A percentile compares a stretch with the other conserved stretches of the same genome.
These are phyloP conservation scores for Bombycilla garrulus DNA, from an alignment of 2,113 vertebrate species.

Conservation along the genomic window DNA sequence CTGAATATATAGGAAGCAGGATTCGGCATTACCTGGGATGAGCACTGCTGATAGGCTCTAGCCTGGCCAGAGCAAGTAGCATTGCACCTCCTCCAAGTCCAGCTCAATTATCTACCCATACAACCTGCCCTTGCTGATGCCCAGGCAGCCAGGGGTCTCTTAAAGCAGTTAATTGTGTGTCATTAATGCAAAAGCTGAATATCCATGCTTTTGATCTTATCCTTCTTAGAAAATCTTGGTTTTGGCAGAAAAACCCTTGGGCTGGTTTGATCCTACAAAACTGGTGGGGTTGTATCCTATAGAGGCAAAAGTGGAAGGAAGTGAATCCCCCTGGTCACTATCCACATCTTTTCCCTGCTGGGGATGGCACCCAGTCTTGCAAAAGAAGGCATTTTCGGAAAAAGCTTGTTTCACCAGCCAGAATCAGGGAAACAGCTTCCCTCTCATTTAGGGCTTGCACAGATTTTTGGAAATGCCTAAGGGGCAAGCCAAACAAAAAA, in stretches of 20 bases:
- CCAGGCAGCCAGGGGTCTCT: neutral
- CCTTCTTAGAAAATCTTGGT: neutral
- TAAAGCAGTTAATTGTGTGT: neutral
- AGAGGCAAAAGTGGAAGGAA: neutral
- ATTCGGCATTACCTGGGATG: rapidly evolving
- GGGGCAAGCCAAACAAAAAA: neutral
- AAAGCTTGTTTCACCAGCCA: neutral
- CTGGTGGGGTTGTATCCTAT: no score
- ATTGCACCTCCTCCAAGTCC: neutral
- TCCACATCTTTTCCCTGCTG: rapidly evolving
- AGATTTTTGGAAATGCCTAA: neutral
- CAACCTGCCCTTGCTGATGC: neutral
- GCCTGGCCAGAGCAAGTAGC: neutral
- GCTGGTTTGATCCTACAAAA: neutral
- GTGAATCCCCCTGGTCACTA: rapidly evolving
- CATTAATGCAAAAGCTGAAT: neutral
- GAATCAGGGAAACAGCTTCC: neutral
- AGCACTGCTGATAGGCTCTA: neutral
- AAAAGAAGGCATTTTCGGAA: neutral
- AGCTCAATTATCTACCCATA: neutral
- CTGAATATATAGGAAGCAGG: neutral
- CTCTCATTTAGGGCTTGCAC: neutral
- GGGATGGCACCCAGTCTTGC: neutral
- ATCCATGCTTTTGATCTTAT: neutral
- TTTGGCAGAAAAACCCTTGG: neutral